Evolutionary conservation across 35 echinoderm and acorn worm species (phyloP).

Genomic region (Apostichopus californicus): DNA sequence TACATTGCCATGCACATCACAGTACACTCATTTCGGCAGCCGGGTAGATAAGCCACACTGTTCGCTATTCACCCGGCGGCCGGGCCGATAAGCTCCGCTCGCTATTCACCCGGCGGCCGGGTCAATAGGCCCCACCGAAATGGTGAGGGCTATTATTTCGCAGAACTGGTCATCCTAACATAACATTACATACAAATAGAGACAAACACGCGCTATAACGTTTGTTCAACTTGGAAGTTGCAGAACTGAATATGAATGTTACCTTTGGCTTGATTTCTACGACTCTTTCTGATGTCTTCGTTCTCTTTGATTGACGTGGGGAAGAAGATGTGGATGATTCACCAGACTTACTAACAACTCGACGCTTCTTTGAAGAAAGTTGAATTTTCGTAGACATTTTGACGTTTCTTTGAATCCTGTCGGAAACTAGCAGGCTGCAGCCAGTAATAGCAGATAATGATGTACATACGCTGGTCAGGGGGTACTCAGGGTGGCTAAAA

Average conservation of each 20-base stretch:
- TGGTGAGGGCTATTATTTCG: not conserved
- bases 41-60: too few species aligned
- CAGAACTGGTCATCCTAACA: not conserved
- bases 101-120: too few species aligned
- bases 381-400: conserved; percentile 41
- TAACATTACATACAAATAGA: not conserved
- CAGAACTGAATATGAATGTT: not conserved
- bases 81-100: too few species aligned
- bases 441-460: too few species aligned
- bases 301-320: conserved; percentile 10
- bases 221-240: not conserved
- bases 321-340: conserved; percentile 14
- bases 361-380: conserved; percentile 7
- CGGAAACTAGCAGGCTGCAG: not conserved
- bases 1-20: too few species aligned
- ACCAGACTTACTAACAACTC: conserved; percentile 14
- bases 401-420: not conserved
- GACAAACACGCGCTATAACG: not conserved
- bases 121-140: too few species aligned
- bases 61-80: too few species aligned
- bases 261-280: conserved; percentile 21
- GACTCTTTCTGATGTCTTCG: conserved; percentile 13
- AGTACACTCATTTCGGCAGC: too few species aligned
- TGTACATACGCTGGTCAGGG: too few species aligned
- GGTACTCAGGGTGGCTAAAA: too few species aligned